Conservation (phyloP, 2,888 invertebrate species). For the Spodoptera exigua region DNA sequence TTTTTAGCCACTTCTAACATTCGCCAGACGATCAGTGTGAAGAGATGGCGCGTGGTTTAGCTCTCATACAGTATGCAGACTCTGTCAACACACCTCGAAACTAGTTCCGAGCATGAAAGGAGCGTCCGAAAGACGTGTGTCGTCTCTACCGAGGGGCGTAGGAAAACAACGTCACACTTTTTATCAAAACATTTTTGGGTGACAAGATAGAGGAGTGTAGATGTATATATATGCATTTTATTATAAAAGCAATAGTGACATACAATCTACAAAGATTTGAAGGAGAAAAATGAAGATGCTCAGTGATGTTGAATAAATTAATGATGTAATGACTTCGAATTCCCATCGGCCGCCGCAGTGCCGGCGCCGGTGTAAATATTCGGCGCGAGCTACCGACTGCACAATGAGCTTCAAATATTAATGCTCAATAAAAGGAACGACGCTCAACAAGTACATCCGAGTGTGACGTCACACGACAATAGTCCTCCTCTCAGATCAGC, state of each 20-base stretch:
- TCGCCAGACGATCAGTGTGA: neutral
- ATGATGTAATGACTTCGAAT: neutral
- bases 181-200: too few species aligned
- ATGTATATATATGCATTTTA: too few species aligned
- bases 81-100: neutral
- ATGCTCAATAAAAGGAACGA: slow-evolving; percentile 12
- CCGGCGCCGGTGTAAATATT: slow-evolving; percentile 1
- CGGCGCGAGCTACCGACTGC: slow-evolving; percentile 3
- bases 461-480: slow-evolving; percentile 5
- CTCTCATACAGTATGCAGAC: neutral
- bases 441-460: slow-evolving; percentile 31
- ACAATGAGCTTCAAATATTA: slow-evolving; percentile 12
- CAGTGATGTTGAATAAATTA: too few species aligned
- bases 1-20: slow-evolving; percentile 16
- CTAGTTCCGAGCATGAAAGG: neutral
- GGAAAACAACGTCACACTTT: too few species aligned
- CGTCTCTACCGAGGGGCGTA: neutral
- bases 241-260: neutral
- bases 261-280: too few species aligned
- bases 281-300: too few species aligned
- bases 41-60: too few species aligned
- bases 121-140: neutral
- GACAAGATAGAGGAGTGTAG: too few species aligned
- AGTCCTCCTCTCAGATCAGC: slow-evolving; percentile 5
- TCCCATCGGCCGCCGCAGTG: neutral